These are phyloP conservation scores for Cryptoleucopteryx plumbea DNA, from an alignment of 2,113 vertebrate genomes.

Conservation along the genomic window DNA sequence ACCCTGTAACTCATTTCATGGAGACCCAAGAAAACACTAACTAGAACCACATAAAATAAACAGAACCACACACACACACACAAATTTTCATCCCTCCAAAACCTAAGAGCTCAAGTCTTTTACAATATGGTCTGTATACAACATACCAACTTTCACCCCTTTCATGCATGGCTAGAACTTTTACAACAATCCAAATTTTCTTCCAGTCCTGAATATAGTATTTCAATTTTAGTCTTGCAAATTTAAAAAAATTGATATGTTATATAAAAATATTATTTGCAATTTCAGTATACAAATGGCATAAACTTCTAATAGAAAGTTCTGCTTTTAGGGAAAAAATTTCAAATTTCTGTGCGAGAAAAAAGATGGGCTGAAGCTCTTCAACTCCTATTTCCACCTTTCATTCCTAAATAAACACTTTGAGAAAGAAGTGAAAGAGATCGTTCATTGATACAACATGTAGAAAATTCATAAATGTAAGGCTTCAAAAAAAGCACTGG, in stretches of 20 bases:
- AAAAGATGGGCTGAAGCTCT: not conserved
- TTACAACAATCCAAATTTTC: not conserved
- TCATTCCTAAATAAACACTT: not conserved
- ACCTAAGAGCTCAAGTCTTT: not conserved
- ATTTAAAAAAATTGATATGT: not conserved
- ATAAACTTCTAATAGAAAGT: not conserved
- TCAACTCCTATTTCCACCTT: not conserved
- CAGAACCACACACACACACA: not conserved
- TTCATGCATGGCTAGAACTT: not conserved
- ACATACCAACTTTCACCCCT: not conserved
- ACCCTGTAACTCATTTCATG: not conserved
- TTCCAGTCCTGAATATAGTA: not conserved
- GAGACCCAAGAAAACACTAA: not conserved
- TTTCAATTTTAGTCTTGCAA: not conserved
- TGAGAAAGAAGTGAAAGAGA: not conserved
- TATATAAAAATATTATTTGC: not conserved
- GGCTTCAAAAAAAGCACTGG: not conserved
- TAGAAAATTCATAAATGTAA: not conserved
- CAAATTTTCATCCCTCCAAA: not conserved
- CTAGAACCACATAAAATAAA: not conserved
- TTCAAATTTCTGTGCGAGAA: not conserved
- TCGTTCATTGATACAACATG: not conserved
- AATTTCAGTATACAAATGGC: not conserved
- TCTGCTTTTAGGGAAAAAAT: fast-evolving
- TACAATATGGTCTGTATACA: not conserved